Conservation (phyloP, 2,797 vertebrate species). For the Lagocephalus sceleratus region DNA sequence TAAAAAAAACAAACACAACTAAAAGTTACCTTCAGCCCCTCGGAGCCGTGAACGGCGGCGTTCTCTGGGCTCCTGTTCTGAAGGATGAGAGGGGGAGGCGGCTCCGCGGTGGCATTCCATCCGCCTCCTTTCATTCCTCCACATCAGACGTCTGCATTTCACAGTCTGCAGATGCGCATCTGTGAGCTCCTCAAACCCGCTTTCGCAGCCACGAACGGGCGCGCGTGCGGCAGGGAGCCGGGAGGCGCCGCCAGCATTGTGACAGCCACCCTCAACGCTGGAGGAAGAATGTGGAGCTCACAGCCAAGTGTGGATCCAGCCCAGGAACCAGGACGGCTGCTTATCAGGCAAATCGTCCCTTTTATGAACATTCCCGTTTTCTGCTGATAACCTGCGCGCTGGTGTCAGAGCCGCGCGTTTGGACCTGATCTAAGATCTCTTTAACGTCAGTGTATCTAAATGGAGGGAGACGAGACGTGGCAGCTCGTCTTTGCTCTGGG, state of each 20-base stretch:
- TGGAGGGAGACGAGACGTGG: too few species aligned
- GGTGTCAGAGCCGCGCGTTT: too few species aligned
- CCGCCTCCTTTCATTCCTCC: slow-evolving; percentile 19
- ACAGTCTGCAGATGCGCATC: slow-evolving; percentile 16
- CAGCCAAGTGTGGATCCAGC: slow-evolving; percentile 9
- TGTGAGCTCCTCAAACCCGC: slow-evolving; percentile 32
- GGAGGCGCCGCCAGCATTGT: slow-evolving; percentile 60
- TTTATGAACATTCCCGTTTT: too few species aligned
- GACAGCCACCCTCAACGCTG: slow-evolving; percentile 39
- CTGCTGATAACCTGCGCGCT: too few species aligned
- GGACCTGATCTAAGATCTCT: too few species aligned
- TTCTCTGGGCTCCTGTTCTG: slow-evolving; percentile 13
- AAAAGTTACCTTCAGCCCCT: slow-evolving; percentile 46
- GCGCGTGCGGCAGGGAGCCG: slow-evolving; percentile 61
- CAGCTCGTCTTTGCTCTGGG: too few species aligned
- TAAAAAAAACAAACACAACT: too few species aligned
- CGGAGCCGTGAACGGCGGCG: slow-evolving; percentile 37
- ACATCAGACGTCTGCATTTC: slow-evolving; percentile 21
- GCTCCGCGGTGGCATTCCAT: slow-evolving; percentile 17
- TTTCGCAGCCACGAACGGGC: slow-evolving; percentile 57
- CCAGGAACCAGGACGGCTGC: neutral
- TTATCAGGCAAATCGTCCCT: too few species aligned
- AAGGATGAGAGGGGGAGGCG: slow-evolving; percentile 27
- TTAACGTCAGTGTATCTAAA: too few species aligned
- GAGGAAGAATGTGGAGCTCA: slow-evolving; percentile 8